These are phyloP conservation scores for Eudyptes chrysolophus DNA, from an alignment of 2,113 vertebrate genomes.

Conservation along the genomic window DNA sequence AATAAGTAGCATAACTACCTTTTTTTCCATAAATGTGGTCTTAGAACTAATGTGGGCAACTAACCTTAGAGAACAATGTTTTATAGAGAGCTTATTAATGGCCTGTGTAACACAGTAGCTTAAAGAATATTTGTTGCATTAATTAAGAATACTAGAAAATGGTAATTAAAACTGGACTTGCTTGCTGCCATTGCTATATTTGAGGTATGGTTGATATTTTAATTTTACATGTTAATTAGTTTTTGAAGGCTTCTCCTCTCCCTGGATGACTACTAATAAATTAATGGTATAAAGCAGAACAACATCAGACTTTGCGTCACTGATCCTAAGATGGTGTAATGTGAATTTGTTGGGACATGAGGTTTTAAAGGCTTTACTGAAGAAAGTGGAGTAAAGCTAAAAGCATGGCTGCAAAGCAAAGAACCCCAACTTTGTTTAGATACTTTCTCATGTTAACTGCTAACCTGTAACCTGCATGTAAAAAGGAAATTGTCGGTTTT, in stretches of 20 bases:
- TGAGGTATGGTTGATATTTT: neutral
- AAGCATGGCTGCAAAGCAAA: constrained; percentile 65
- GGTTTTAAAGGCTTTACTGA: constrained; percentile 34
- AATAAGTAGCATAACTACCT: constrained; percentile 1
- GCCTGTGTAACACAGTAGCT: neutral
- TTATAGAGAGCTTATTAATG: constrained; percentile 50
- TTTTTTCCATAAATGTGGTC: neutral
- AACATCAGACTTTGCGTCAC: constrained; percentile 9
- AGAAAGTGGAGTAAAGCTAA: constrained; percentile 50
- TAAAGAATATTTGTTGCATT: constrained; percentile 1
- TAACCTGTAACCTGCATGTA: constrained; percentile 79
- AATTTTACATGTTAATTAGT: constrained; percentile 35
- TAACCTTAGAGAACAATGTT: constrained; percentile 57
- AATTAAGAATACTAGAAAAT: constrained; percentile 21
- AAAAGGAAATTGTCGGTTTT: constrained; percentile 33
- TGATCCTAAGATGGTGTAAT: constrained; percentile 34
- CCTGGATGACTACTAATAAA: neutral
- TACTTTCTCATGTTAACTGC: constrained; percentile 36
- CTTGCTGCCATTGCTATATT: constrained; percentile 36
- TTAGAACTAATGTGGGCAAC: constrained; percentile 55
- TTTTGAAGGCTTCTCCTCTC: constrained; percentile 12
- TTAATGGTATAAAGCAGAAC: constrained; percentile 6
- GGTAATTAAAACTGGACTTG: constrained; percentile 30
- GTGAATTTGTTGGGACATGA: neutral
- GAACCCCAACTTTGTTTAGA: constrained; percentile 51